These are phyloP conservation scores for Drosophila kuntzei DNA, from an alignment of 2,888 invertebrate species.

Conservation along the genomic window DNA sequence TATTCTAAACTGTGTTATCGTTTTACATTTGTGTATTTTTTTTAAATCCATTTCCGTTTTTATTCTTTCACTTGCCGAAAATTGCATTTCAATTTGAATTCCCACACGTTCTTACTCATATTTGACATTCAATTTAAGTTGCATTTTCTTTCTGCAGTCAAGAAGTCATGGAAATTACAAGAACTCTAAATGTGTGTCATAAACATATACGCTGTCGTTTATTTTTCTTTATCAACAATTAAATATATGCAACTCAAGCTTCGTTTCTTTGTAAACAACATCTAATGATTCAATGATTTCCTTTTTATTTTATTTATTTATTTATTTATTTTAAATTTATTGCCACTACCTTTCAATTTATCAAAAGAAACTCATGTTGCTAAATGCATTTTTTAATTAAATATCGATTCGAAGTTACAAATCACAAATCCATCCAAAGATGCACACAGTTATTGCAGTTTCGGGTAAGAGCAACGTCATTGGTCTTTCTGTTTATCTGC, in stretches of 20 bases:
- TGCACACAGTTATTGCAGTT: slow-evolving; percentile 31
- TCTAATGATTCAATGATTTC: neutral
- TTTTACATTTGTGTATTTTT: neutral
- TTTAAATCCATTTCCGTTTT: neutral
- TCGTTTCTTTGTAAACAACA: neutral
- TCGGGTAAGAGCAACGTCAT: slow-evolving; percentile 28
- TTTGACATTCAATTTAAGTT: slow-evolving; percentile 14
- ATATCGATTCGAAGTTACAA: slow-evolving; percentile 48
- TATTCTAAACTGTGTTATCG: neutral
- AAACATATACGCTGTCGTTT: neutral
- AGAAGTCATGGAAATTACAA: neutral
- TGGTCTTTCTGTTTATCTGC: slow-evolving; percentile 7
- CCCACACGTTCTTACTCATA: neutral
- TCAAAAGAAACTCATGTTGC: slow-evolving; percentile 25
- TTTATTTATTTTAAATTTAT: slow-evolving; percentile 5
- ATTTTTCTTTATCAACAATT: neutral
- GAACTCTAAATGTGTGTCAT: neutral
- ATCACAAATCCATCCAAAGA: slow-evolving; percentile 14
- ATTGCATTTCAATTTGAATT: neutral
- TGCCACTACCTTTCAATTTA: neutral
- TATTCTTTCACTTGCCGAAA: neutral
- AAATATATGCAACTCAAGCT: neutral
- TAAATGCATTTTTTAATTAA: slow-evolving; percentile 67
- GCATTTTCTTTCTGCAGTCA: neutral
- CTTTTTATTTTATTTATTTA: too few relatives aligned